Base-by-base conservation (phyloP, 1,140 invertebrate genomes). In the Polyergus mexicanus region DNA sequence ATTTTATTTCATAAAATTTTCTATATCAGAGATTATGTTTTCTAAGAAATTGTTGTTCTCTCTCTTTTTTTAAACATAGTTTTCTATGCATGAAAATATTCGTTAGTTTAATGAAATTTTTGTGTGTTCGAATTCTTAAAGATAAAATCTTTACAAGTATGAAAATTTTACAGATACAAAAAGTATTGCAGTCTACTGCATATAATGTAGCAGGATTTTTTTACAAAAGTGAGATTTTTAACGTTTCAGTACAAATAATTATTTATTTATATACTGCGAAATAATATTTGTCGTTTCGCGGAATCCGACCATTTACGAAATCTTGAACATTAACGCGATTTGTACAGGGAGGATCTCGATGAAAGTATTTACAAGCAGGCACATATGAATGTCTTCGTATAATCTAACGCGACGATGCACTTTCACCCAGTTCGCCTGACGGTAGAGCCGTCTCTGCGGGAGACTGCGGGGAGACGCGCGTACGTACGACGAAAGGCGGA, bases 371-470 rank as follows among this genome's bases (percentile, higher is more conserved):
- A 60, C n/a, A 22, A 60, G 47, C 47, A 41, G 54, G 16, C 38
- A 8, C 4, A 44, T 54, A 25, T 19, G 10, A 11, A 16, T 38
- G 32, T 44, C 44, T 35, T 38, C 28, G 44, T 78, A 25, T 22
- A 51, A 32, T 80, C 28, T 32, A 38, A 63, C 58, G 38, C 58
- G 35, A 38, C 16, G 44, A 56, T 80, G 63, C 54, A 44, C 54
- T 74, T 72, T 83, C 68, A 63, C 32, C 78, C 47, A 56, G 85
- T 84, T 58, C 47, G 65, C 3, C 56, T 28, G 65, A 51, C 78
- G 81, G 72, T 84, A 75, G 51, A 25, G 69, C 86, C 85, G 86
- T 71, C 76, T 76, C 85, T 86, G 74, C 80, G 68, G 74, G 54
- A 60, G 86, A 69, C 13, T 13, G 44, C 10, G 41, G 3, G 16